Percentiles rank a stretch among this genome's conserved stretches.
Evolutionary conservation across 2,888 invertebrate genomes (phyloP).

Genomic region (Disparrhopalites patrizii): DNA sequence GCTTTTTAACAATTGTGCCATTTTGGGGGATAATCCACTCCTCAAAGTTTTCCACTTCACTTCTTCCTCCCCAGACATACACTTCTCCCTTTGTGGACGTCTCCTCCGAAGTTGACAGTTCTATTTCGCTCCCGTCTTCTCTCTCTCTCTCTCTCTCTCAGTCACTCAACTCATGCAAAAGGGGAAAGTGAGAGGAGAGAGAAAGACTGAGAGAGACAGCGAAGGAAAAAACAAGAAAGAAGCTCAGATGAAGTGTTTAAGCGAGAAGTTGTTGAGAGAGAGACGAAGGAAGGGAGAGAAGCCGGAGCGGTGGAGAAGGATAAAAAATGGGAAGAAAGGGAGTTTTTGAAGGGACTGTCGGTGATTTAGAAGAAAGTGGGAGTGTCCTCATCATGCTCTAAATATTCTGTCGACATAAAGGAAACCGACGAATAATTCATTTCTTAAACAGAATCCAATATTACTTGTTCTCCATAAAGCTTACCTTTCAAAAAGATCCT

Average conservation of each 20-base stretch:
- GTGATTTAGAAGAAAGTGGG: constrained; percentile 23
- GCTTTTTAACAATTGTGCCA: no score
- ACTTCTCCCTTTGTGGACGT: no score
- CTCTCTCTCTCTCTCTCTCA: constrained; percentile 4
- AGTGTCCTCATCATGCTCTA: constrained; percentile 23
- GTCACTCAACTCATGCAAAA: not conserved
- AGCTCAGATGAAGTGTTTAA: no score
- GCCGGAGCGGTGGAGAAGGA: not conserved
- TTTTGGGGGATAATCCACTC: no score
- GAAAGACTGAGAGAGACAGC: not conserved
- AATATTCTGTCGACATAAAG: constrained; percentile 27
- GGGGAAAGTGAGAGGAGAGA: not conserved
- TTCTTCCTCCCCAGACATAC: no score
- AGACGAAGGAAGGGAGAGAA: not conserved
- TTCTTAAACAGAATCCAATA: constrained; percentile 27
- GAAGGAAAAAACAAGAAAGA: not conserved
- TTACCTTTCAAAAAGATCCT: not conserved
- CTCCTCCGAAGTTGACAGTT: not conserved
- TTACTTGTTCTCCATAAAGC: constrained; percentile 24
- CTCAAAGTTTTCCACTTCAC: no score
- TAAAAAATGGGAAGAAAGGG: constrained; percentile 6
- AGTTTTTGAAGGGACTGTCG: constrained; percentile 17
- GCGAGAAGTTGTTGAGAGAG: not conserved
- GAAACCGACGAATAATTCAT: constrained; percentile 25
- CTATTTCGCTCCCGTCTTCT: not conserved